Base-by-base conservation (phyloP, 1,140 invertebrate species). In the Scylla paramamosain region DNA sequence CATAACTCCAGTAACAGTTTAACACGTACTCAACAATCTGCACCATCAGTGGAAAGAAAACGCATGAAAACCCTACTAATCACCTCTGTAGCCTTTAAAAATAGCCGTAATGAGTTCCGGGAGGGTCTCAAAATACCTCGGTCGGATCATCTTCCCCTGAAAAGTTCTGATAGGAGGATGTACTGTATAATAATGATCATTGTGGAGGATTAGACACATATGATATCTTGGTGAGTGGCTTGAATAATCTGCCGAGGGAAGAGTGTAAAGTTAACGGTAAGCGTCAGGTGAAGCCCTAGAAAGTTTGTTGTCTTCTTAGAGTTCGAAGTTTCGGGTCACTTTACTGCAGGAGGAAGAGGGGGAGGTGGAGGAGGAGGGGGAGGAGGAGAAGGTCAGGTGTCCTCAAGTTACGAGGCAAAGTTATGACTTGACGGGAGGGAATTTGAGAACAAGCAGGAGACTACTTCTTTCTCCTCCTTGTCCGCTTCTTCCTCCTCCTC, bases 241-340 rank as follows among this genome's bases (percentile, higher is more conserved):
- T 59, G 52, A 59, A 59, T n/a, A 77, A 77, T 77, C 67, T 77
- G 67, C n/a, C 20, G 25, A 77, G 25, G 20, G 20, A 59, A 16
- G 52, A 59, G 20, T 16, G 20, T 20, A 59, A 77, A 77, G 67
- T 77, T 77, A n/a, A 7, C 25, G n/a, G 67, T 1, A n/a, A 77
- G 67, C n/a, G 67, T 77, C 67, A 77, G 20, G 67, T 77, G 67
- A 77, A 77, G 67, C 67, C 67, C 1, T n/a, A 7, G n/a, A 77
- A 77, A 77, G 67, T 77, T 77, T 77, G 52, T 12, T 59, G 67
- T 77, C 67, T 25, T 77, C 67, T 77, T 77, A n/a, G 67, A 77
- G 67, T 77, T 77, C 20, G 67, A 77, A 77, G 67, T 77, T 77
- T 77, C 67, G n/a, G 67, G 67, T 77, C 67, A 77, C 20, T 77